phyloP scores from a whole-genome alignment of 2,797 vertebrate species.

The Chaunax sp. region DNA sequence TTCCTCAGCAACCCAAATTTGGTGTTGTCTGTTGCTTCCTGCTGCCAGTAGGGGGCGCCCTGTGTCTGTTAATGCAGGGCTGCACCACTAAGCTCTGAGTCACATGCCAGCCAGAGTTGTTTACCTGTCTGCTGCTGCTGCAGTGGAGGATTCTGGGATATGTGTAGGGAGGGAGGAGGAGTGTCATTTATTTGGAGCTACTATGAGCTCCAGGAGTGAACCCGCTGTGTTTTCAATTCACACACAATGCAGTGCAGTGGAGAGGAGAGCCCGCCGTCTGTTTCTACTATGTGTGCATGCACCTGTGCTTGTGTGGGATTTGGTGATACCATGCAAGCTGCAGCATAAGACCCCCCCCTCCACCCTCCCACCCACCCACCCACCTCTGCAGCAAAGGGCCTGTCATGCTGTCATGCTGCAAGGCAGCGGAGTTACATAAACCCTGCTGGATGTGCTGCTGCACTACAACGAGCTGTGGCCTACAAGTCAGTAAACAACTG shows the following conservation, averaged over 20 bases:
- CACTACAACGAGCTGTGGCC: constrained; percentile 71
- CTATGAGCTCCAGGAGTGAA: constrained; percentile 42
- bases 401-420: constrained; percentile 51
- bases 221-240: constrained; percentile 34
- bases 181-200: constrained; percentile 11
- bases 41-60: constrained; percentile 57
- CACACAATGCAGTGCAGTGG: constrained; percentile 14
- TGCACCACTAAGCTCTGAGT: constrained; percentile 45
- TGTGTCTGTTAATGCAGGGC: not conserved
- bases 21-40: constrained; percentile 8
- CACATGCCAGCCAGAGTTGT: constrained; percentile 70
- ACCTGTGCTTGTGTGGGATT: constrained; percentile 13
- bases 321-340: constrained; percentile 16
- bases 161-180: constrained; percentile 19
- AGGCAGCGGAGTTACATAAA: constrained; percentile 75
- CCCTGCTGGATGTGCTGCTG: constrained; percentile 71
- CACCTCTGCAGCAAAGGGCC: constrained; percentile 41
- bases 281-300: constrained; percentile 6
- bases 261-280: constrained; percentile 14
- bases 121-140: constrained; percentile 73
- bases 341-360: not conserved
- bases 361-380: not conserved
- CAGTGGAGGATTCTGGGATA: constrained; percentile 63
- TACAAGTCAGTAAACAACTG: constrained; percentile 83
- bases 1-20: constrained; percentile 10